Conservation (phyloP, 2,113 vertebrate genomes). For the Aramus guarauna region DNA sequence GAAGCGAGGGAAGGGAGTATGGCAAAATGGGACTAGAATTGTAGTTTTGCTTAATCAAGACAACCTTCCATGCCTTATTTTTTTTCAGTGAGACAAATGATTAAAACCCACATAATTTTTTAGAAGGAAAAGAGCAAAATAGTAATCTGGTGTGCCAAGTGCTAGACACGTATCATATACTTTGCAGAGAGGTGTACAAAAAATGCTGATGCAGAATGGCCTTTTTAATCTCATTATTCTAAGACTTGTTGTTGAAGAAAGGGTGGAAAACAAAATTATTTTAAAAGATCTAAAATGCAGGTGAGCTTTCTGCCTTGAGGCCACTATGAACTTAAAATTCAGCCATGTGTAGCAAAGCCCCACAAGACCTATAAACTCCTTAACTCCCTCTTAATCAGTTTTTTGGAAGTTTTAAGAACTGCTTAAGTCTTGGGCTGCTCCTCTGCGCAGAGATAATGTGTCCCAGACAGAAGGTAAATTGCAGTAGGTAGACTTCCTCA, state of each 20-base stretch:
- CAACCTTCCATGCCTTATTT: background rate
- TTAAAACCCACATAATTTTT: background rate
- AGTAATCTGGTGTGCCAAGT: background rate
- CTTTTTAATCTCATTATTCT: background rate
- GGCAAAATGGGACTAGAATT: background rate
- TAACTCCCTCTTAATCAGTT: constrained; percentile 50
- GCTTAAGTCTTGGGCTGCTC: constrained; percentile 23
- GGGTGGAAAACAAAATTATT: background rate
- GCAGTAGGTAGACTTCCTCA: background rate
- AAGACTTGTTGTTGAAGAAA: background rate
- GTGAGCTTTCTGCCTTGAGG: constrained; percentile 10
- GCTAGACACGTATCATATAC: background rate
- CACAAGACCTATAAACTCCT: constrained; percentile 43
- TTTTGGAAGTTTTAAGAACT: constrained; percentile 39
- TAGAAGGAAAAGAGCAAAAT: background rate
- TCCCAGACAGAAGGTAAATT: constrained; percentile 32
- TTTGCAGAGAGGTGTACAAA: background rate
- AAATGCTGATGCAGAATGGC: background rate
- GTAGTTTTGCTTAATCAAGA: background rate
- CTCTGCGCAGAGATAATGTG: constrained; percentile 11
- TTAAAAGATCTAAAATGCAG: background rate
- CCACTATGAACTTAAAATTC: constrained; percentile 21
- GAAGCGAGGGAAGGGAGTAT: background rate
- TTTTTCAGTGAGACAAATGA: background rate
- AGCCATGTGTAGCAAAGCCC: background rate